phyloP scores from a whole-genome alignment of 2,797 vertebrate species.

The Takifugu ocellatus region DNA sequence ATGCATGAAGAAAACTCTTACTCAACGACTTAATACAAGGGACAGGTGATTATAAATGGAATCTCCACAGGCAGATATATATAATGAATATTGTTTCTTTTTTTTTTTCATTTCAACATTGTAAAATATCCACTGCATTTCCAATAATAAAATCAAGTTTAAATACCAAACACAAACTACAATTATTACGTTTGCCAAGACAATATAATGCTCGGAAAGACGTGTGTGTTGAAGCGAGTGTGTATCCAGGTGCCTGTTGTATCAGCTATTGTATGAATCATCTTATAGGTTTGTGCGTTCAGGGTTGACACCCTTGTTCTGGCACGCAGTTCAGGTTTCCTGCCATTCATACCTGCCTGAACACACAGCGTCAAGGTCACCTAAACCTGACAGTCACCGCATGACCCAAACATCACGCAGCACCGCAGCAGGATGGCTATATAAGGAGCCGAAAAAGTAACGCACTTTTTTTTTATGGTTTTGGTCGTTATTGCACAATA shows the following conservation, averaged over 20 bases:
- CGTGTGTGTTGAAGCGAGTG: constrained; percentile 5
- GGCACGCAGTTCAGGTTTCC: constrained; percentile 29
- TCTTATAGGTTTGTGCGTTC: constrained; percentile 15
- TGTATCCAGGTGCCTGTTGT: constrained; percentile 15
- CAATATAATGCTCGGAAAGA: constrained; percentile 21
- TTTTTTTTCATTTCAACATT: no score
- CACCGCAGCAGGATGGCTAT: constrained; percentile 58
- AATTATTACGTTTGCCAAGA: constrained; percentile 15
- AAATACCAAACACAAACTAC: no score
- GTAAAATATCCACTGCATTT: no score
- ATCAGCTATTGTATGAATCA: constrained; percentile 30
- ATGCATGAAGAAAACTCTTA: constrained; percentile 7
- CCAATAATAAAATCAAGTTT: no score
- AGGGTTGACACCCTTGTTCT: constrained; percentile 24
- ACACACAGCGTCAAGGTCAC: constrained; percentile 1
- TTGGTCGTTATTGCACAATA: constrained; percentile 67
- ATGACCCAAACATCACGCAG: constrained; percentile 20
- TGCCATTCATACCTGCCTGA: constrained; percentile 22
- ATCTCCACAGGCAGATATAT: constrained; percentile 20
- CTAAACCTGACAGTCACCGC: constrained; percentile 32
- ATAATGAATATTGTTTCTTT: constrained; percentile 5
- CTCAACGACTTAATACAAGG: no score
- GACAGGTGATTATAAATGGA: not conserved
- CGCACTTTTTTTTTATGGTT: constrained; percentile 25
- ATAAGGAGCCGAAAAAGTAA: constrained; percentile 62